Percentiles rank a stretch among this genome's conserved stretches.
These are phyloP conservation scores for Argyrosomus japonicus DNA, from an alignment of 2,113 vertebrate species.

Conservation along the genomic window DNA sequence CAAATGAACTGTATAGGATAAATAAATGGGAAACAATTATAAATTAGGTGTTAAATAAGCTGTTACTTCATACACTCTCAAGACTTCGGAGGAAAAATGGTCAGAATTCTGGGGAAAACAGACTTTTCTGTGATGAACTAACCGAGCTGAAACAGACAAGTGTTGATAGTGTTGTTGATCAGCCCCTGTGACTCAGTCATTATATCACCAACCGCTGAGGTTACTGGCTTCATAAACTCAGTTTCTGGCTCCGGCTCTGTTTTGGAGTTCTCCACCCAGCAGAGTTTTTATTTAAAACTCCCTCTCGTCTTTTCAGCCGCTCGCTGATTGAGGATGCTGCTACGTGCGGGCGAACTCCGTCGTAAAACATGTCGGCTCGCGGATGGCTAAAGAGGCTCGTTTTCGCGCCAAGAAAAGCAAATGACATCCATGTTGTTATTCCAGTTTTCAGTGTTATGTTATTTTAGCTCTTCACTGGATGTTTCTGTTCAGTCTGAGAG, in stretches of 20 bases:
- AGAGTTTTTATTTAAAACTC: slow-evolving; percentile 37
- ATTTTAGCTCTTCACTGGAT: slow-evolving; percentile 51
- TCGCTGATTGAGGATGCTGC: slow-evolving; percentile 66
- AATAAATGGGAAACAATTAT: background rate
- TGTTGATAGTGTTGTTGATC: slow-evolving; percentile 40
- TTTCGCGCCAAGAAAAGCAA: slow-evolving; percentile 56
- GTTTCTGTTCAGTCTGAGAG: slow-evolving; percentile 47
- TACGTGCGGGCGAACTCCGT: slow-evolving; percentile 9
- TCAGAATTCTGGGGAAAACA: background rate
- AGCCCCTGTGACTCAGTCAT: slow-evolving; percentile 46
- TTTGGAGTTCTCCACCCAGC: slow-evolving; percentile 45
- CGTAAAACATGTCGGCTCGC: slow-evolving; percentile 51
- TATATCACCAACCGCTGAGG: slow-evolving; percentile 40
- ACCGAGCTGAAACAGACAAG: background rate
- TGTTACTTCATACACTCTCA: background rate
- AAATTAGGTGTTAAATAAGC: background rate
- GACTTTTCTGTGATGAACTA: background rate
- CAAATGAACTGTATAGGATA: background rate
- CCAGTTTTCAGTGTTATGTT: slow-evolving; percentile 42
- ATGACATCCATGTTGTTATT: slow-evolving; percentile 57
- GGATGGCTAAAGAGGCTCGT: slow-evolving; percentile 45
- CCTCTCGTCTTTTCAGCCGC: slow-evolving; percentile 40
- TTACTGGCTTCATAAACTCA: slow-evolving; percentile 30
- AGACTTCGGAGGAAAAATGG: background rate
- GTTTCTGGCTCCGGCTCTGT: slow-evolving; percentile 25